Evolutionary conservation across 2,113 vertebrate genomes (phyloP).

Genomic region (Chaenogobius annularis): DNA sequence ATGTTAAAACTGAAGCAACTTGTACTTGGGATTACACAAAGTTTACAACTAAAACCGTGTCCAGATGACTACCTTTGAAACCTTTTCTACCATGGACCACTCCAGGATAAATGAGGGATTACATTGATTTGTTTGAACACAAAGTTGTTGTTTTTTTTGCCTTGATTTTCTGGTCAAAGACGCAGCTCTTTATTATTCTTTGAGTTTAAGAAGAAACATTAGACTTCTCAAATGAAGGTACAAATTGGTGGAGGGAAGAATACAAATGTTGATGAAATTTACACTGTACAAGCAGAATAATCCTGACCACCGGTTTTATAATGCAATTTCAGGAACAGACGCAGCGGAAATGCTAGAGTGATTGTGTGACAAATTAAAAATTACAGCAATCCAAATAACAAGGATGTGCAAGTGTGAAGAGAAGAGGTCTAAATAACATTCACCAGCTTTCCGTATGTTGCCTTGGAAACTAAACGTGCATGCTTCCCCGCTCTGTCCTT

Average conservation of each 20-base stretch:
- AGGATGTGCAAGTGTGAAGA: constrained; percentile 1
- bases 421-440: constrained; percentile 8
- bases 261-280: not conserved
- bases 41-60: no score
- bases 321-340: constrained; percentile 9
- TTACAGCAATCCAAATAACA: not conserved
- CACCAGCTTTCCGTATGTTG: constrained; percentile 25
- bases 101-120: no score
- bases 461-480: constrained; percentile 51
- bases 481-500: constrained; percentile 21
- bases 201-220: not conserved
- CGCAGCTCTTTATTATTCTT: not conserved
- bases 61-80: no score
- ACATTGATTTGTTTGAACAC: no score
- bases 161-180: not conserved
- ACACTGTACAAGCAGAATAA: not conserved
- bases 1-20: no score
- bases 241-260: not conserved
- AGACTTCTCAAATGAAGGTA: constrained; percentile 6
- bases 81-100: no score
- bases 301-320: not conserved
- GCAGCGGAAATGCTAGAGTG: not conserved
- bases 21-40: no score
- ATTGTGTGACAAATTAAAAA: not conserved
- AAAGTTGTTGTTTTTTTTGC: no score